Base-by-base conservation (phyloP, 35 echinoderm and acorn worm genomes). In the Heliocidaris tuberculata region DNA sequence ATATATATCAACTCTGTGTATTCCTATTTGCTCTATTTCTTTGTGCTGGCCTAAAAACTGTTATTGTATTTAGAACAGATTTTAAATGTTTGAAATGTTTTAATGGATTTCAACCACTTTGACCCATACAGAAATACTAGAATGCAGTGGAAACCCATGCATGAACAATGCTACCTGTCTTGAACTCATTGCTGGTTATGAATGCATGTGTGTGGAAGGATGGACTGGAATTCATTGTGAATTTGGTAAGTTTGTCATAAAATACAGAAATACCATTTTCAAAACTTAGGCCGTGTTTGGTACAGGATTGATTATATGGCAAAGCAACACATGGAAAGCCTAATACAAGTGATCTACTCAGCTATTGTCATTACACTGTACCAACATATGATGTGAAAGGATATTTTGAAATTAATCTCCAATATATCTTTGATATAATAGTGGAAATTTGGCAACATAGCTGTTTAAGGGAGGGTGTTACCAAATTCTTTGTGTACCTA, bases 131-230 rank as follows among this genome's bases (percentile, higher is more conserved):
- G 96, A 90, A 65, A 94, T 97, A 31, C 27, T 93, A 60, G 96
- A 97, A 88, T 97, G 96, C 88, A 85, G 48, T 29, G 95, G 96
- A 47, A 87, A 47, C 47, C 94, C 96, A n/a, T 97, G 96, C 78
- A 31, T 86, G 48, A 95, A 97, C 85, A 94, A 92, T 94, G 96
- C 54, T 31, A 97, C 92, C 24, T 97, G 96, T 95, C 54, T 90
- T 30, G 94, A 97, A 78, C 54, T 87, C 9, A 86, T 95, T 15
- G 89, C 54, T 95, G 94, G 47, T 32, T 97, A 97, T 86, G 61
- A 48, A 59, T 97, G 96, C 89, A 27, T 88, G 4, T 97, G 96
- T 94, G 50, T 21, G 2, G 31, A 85, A 54, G 94, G 95, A 35
- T 97, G 92, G 50, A 94, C 85, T 31, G 96, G 94, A 31, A 65